Evolutionary conservation across 2,888 invertebrate species (phyloP).

Genomic region (Ecdyonurus torrentis): DNA sequence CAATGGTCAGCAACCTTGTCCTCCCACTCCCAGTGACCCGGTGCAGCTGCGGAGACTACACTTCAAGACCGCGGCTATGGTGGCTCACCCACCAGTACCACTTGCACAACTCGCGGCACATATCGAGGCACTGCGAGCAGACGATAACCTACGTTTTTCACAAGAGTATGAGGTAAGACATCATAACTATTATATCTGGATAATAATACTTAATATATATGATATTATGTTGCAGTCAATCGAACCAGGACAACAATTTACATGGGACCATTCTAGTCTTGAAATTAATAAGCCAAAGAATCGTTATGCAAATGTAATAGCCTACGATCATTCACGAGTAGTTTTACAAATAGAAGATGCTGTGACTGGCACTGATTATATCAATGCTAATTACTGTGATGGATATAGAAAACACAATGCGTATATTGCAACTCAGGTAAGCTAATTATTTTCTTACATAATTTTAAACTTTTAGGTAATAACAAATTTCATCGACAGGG

Average conservation of each 20-base stretch:
- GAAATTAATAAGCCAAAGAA: conserved; percentile 43
- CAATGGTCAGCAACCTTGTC: conserved; percentile 4
- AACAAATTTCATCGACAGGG: too few relatives aligned
- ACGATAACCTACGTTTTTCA: conserved; percentile 36
- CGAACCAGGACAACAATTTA: conserved; percentile 43
- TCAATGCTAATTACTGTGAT: conserved; percentile 44
- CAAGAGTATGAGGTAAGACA: conserved; percentile 31
- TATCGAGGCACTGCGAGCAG: conserved; percentile 35
- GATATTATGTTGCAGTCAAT: conserved; percentile 29
- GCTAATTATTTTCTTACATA: too few relatives aligned
- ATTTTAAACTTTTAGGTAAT: too few relatives aligned
- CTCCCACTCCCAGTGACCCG: conserved; percentile 26
- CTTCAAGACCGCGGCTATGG: conserved; percentile 32
- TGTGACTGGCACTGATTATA: conserved; percentile 36
- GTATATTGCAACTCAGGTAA: conserved; percentile 40
- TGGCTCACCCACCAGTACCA: conserved; percentile 36
- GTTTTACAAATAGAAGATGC: conserved; percentile 32
- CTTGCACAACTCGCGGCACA: conserved; percentile 35
- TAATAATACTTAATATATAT: too few relatives aligned
- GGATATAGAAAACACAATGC: conserved; percentile 40
- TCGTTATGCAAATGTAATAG: conserved; percentile 41
- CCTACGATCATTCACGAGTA: conserved; percentile 40
- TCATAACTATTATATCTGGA: too few relatives aligned
- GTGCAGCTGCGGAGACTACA: conserved; percentile 33
- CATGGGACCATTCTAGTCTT: conserved; percentile 40